Evolutionary conservation across 2,113 vertebrate genomes (phyloP), one percentile per base, ranked within the genome.

Genomic region (Erythrolamprus reginae): DNA sequence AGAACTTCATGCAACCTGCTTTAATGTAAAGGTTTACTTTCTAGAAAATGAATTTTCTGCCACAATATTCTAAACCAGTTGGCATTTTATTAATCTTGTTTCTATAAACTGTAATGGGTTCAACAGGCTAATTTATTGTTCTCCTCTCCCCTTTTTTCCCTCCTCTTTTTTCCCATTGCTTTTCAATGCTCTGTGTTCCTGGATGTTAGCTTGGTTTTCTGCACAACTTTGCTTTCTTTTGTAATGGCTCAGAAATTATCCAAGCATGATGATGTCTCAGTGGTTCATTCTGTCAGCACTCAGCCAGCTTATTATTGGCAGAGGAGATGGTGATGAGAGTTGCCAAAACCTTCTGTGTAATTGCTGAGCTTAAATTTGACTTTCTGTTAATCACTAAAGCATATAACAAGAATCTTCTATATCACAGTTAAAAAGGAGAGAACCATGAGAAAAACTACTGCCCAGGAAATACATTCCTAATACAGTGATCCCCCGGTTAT

Each of bases 321-420:
- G 28, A 33, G 28, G 12, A 65, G 15, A 10, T 88, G 48, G 1
- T 51, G 48, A 89, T 56, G 21, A 82, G 26, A 47, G 52, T 90
- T 84, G 0, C 26, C 9, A 47, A 47, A 4, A 85, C 93, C n/a
- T 87, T 58, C 86, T 90, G 45, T 4, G 1, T 38, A 0, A 5
- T 58, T 92, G 61, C 65, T 0, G 1, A 92, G 19, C 55, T 38
- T 88, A 83, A 90, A 23, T 0, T 0, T 2, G 61, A 77, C 85
- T 48, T 77, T 88, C 33, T 0, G 0, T 28, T 24, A 23, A 33
- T 48, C 85, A 19, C 0, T 0, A 70, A 13, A 70, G 89, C 82
- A 47, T 42, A 58, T 87, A 90, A 89, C 91, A 93, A 96, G 84
- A 95, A 94, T 91, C 94, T 95, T 95, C 95, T 95, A 93, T 91